Evolutionary conservation across 2,888 invertebrate genomes (phyloP), one percentile per base, ranked within the genome.

Genomic region (Formica aserva): DNA sequence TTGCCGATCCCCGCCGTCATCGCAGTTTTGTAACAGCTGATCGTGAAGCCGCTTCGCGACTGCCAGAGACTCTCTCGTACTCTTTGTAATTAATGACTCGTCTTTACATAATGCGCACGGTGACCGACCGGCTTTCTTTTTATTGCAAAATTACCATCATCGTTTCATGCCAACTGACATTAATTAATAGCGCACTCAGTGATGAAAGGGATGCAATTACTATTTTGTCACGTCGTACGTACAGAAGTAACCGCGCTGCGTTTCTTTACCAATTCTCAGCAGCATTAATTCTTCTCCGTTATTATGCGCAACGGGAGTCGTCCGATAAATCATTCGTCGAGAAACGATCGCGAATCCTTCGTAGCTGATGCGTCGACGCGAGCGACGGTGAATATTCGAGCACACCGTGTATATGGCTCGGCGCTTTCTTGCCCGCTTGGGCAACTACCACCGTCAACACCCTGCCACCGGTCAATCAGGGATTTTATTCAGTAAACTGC

Each of bases 401-500:
- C 83, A 35, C 74, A 86, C 84, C 87, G 81, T 85, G 87, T 90
- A 89, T 87, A 90, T 87, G 82, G 85, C 74, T 35, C 89, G 91
- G 91, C 92, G 92, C 91, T 93, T 93, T 92, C 92, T 92, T 92
- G 88, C 85, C 66, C 83, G 85, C 57, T 78, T 84, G 82, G n/a
- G 63, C 88, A 86, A 89, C 89, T 85, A 88, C 88, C 86, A 87
- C 85, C 88, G 90, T 92, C 92, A 89, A 91, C 92, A 90, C 88
- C 90, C 91, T 91, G 92, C 92, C 92, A 92, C 91, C 90, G 92
- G 93, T 94, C 94, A 94, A 94, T 94, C 93, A 93, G 91, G 87
- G 92, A 93, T 92, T 94, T 93, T 92, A 93, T 93, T 93, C 92
- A 89, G 92, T 92, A 91, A 93, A 93, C 91, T 90, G 92, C 92